These are phyloP conservation scores for Chromoteleia sp. DNA, from an alignment of 2,888 invertebrate species.

Conservation along the genomic window DNA sequence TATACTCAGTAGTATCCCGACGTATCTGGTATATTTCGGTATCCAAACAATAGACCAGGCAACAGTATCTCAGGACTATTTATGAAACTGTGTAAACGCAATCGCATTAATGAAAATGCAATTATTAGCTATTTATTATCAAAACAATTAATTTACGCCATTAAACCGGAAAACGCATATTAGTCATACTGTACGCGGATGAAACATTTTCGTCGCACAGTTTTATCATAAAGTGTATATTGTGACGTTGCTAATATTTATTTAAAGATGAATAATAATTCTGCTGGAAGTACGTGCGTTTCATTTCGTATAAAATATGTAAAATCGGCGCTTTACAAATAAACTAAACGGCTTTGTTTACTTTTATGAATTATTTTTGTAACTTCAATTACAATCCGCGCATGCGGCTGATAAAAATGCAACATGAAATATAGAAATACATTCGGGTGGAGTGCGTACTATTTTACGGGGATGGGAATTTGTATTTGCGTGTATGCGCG, in stretches of 20 bases:
- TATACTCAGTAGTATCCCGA: conserved; percentile 18
- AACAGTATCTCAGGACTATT: conserved; percentile 30
- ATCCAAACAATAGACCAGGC: conserved; percentile 15
- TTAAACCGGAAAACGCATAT: neutral
- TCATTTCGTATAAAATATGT: conserved; percentile 2
- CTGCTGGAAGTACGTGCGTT: conserved; percentile 1
- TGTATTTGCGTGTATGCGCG: conserved; percentile 8
- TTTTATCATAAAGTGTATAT: conserved; percentile 1
- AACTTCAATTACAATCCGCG: conserved; percentile 25
- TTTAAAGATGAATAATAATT: conserved; percentile 5
- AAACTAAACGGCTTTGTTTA: conserved; percentile 34
- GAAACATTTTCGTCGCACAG: neutral
- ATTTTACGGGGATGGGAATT: conserved; percentile 17
- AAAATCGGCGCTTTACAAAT: neutral
- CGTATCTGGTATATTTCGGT: conserved; percentile 24
- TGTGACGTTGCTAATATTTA: neutral
- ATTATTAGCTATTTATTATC: conserved; percentile 2
- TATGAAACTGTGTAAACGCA: conserved; percentile 1
- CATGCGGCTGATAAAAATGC: conserved; percentile 21
- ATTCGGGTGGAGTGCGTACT: neutral
- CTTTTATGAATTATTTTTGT: conserved; percentile 34
- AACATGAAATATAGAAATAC: conserved; percentile 22
- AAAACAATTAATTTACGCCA: neutral
- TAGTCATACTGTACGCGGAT: too few relatives aligned
- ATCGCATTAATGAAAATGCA: neutral